Percentiles rank a stretch among this genome's conserved stretches.
Evolutionary conservation across 2,797 vertebrate genomes (phyloP).

Genomic region (Cottoperca gobio): DNA sequence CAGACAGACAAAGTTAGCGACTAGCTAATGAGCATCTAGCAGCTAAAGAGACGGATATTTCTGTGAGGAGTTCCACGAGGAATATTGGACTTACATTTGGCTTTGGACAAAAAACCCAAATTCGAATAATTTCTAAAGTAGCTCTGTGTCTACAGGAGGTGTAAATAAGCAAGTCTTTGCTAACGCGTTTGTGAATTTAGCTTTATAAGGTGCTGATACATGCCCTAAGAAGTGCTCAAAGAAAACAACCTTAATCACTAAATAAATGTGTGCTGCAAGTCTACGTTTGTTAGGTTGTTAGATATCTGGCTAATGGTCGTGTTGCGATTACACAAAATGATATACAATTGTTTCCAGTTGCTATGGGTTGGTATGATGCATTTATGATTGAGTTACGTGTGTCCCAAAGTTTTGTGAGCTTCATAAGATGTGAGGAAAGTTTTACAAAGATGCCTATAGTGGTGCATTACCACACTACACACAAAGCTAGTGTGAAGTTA

Average conservation of each 20-base stretch:
- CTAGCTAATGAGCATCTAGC: not conserved
- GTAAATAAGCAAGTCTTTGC: not conserved
- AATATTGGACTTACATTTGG: not conserved
- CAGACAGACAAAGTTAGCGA: not conserved
- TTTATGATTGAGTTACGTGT: not conserved
- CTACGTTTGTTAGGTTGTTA: not conserved
- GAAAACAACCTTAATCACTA: not conserved
- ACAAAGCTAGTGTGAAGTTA: constrained; percentile 1
- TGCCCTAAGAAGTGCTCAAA: too few species aligned
- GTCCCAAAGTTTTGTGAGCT: constrained; percentile 3
- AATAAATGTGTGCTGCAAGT: not conserved
- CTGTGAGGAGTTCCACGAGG: not conserved
- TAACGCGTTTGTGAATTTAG: not conserved
- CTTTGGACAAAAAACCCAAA: not conserved
- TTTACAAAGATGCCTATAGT: not conserved
- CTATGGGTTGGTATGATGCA: not conserved
- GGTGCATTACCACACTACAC: not conserved
- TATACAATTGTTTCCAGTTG: not conserved
- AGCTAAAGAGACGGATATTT: not conserved
- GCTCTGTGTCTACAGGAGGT: not conserved
- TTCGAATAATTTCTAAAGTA: not conserved
- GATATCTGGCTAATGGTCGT: not conserved
- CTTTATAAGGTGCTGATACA: not conserved
- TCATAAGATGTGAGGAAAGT: not conserved
- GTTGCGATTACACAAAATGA: not conserved